phyloP scores from a whole-genome alignment of 2,113 vertebrate species.

The Salminus brasiliensis region DNA sequence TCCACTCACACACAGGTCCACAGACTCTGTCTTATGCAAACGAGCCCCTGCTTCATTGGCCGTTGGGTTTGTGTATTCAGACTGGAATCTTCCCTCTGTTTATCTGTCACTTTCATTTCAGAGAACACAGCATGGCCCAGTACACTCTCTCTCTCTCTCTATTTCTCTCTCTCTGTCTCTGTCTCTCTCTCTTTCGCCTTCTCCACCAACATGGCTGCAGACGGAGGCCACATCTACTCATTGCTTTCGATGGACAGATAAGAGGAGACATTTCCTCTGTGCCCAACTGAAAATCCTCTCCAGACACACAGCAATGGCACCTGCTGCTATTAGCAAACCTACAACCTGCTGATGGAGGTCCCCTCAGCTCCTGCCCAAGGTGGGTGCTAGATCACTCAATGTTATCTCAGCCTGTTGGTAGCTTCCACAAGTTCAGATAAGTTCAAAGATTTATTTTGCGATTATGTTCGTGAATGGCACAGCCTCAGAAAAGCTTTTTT shows the following conservation, averaged over 20 bases:
- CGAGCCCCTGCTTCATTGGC: conserved; percentile 18
- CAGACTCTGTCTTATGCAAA: conserved; percentile 70
- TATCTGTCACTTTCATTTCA: conserved; percentile 49
- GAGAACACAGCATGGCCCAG: conserved; percentile 40
- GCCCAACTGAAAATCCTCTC: conserved; percentile 22
- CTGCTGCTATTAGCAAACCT: neutral
- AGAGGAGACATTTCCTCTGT: neutral
- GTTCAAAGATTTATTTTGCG: neutral
- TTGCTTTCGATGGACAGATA: neutral
- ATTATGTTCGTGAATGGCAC: neutral
- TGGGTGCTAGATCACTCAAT: neutral
- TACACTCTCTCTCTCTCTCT: conserved; percentile 14
- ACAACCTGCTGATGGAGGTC: conserved; percentile 31
- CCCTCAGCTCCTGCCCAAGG: neutral
- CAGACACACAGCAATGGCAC: neutral
- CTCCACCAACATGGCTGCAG: neutral
- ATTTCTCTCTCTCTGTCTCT: neutral
- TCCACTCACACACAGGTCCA: conserved; percentile 62
- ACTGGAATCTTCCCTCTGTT: conserved; percentile 42
- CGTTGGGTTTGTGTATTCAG: conserved; percentile 18
- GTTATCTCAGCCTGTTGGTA: neutral
- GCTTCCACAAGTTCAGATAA: neutral
- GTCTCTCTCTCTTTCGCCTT: neutral
- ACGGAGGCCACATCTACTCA: neutral
- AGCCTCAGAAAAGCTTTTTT: neutral